Evolutionary conservation across 2,113 vertebrate genomes (phyloP).

Genomic region (Callospermophilus lateralis): DNA sequence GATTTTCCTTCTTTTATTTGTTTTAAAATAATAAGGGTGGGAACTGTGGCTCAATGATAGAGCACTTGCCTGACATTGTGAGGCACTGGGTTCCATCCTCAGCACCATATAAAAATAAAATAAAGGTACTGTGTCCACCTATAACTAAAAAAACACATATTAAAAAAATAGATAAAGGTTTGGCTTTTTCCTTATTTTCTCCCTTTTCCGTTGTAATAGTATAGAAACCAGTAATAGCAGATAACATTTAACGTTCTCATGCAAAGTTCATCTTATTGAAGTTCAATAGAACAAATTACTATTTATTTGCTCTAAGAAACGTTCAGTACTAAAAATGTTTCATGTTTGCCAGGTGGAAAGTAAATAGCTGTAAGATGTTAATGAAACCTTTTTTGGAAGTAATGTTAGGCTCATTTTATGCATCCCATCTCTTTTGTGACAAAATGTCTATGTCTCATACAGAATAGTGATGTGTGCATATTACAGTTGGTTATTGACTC

Average conservation of each 20-base stretch:
- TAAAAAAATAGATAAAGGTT: conserved; percentile 48
- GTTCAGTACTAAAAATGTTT: conserved; percentile 54
- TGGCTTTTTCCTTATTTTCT: conserved; percentile 43
- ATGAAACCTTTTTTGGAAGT: conserved; percentile 1
- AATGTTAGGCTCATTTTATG: not conserved
- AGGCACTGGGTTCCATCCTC: no score
- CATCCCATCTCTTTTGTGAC: not conserved
- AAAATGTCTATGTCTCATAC: conserved; percentile 44
- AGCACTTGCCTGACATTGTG: no score
- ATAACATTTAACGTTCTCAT: conserved; percentile 48
- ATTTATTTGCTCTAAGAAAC: conserved; percentile 54
- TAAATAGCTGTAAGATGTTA: conserved; percentile 45
- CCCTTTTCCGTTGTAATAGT: conserved; percentile 34
- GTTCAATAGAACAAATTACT: conserved; percentile 47
- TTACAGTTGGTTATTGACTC: not conserved
- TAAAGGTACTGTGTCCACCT: no score
- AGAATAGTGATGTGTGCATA: not conserved
- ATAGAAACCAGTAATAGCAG: conserved; percentile 28
- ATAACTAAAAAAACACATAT: conserved; percentile 13
- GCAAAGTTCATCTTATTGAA: conserved; percentile 66
- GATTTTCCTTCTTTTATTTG: conserved; percentile 17
- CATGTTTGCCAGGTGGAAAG: conserved; percentile 40
- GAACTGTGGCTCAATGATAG: no score
- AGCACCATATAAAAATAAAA: no score
- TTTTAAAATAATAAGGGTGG: not conserved